Base-by-base conservation (phyloP, 1,140 invertebrate genomes). In the Bombus cullumanus region DNA sequence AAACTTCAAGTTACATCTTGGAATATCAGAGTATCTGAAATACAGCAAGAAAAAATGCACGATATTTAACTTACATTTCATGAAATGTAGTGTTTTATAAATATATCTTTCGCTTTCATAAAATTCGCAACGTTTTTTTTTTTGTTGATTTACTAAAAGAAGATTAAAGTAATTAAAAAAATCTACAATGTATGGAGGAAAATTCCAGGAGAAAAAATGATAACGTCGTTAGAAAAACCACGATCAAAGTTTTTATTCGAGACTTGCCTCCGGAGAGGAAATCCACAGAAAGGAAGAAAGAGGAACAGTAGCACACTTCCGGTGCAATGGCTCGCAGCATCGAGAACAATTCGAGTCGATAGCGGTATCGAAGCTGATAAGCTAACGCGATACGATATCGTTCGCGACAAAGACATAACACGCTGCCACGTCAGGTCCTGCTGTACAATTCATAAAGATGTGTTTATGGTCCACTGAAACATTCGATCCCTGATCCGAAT, bases 351-450 rank as follows among this genome's bases (percentile, higher is more conserved):
- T 93, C 89, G 89, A 89, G 88, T 90, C 91, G 92, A 94, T 92
- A 94, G 77, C 68, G 81, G 87, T 93, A 94, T 94, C 94, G 92
- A 91, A 84, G 86, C 68, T 92, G 94, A 94, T 94, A 94, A 95
- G 94, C 86, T 73, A 82, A 85, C 43, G 91, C 89, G 94, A 95
- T 94, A 93, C 90, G 93, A 92, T 94, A 93, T 91, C 93, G 90
- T 92, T 91, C 91, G 90, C 68, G 72, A 88, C 91, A 91, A 94
- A 94, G 94, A 95, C 93, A 92, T 94, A 94, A 94, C 94, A 94
- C 79, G 34, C 59, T 77, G 62, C 28, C 69, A 28, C 41, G 41
- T 12, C 71, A 75, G 64, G 15, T 53, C 66, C 34, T 66, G 83
- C 39, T 74, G 73, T 39, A 71, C 37, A 79, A 53, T 88, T 86